These are phyloP conservation scores for Yponomeuta plumbellus DNA, from an alignment of 2,888 invertebrate genomes.

Conservation along the genomic window DNA sequence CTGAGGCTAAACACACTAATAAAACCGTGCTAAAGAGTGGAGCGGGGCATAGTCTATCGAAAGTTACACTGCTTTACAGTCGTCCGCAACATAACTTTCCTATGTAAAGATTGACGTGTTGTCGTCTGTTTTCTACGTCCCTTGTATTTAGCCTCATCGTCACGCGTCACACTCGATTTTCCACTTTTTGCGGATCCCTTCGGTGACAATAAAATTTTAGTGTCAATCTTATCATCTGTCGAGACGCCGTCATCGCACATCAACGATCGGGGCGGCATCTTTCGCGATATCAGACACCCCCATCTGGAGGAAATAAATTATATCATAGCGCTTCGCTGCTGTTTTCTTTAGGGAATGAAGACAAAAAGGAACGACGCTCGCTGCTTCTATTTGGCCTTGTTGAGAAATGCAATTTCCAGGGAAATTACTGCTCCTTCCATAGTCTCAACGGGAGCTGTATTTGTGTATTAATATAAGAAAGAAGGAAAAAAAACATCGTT, in stretches of 20 bases:
- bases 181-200: constrained; percentile 23
- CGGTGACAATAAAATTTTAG: constrained; percentile 13
- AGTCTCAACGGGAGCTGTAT: neutral
- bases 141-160: neutral
- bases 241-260: neutral
- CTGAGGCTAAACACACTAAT: too few species aligned
- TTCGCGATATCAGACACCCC: neutral
- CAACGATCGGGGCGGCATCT: neutral
- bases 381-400: neutral
- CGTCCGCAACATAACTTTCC: too few species aligned
- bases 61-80: too few species aligned
- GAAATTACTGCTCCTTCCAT: neutral
- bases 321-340: neutral
- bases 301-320: neutral
- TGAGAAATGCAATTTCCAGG: neutral
- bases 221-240: constrained; percentile 1
- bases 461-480: neutral
- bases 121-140: neutral
- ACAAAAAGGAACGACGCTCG: neutral
- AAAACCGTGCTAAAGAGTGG: too few species aligned
- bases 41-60: too few species aligned
- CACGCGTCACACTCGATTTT: constrained; percentile 25
- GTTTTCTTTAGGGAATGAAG: neutral
- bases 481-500: constrained; percentile 13
- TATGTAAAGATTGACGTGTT: too few species aligned